Conservation (phyloP, 2,113 vertebrate species). For the Hassar affinis region DNA sequence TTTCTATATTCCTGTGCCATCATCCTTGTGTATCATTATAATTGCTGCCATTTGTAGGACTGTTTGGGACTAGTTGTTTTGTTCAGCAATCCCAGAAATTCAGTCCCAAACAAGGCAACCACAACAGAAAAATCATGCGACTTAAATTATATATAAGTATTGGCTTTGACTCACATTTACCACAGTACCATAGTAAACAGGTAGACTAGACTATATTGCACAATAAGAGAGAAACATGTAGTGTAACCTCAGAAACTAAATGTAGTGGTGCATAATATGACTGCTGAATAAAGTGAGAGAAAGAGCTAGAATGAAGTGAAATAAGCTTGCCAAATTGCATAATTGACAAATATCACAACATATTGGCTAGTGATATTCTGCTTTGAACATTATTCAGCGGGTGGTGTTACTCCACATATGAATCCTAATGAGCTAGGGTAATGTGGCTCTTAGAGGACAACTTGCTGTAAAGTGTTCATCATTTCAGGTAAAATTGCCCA, state of each 20-base stretch:
- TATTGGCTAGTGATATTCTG: no score
- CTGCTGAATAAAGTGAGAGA: no score
- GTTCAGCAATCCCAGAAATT: background rate
- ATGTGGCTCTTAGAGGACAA: no score
- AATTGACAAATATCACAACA: no score
- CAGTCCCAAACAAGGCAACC: background rate
- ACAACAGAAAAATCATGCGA: background rate
- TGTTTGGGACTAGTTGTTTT: background rate
- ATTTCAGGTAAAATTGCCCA: no score
- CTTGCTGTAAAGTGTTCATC: no score
- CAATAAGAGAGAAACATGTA: background rate
- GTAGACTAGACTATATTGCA: background rate
- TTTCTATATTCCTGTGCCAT: background rate
- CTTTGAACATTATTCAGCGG: no score
- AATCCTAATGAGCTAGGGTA: no score
- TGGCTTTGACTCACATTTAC: background rate
- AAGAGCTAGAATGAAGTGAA: no score
- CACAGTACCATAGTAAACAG: background rate
- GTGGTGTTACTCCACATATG: no score
- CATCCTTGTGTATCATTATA: background rate
- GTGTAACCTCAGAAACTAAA: slow-evolving; percentile 15
- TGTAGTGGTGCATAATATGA: no score
- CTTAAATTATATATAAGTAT: background rate
- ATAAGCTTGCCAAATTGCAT: no score
- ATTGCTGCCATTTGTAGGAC: background rate